These are phyloP conservation scores for Ceratoteleas bidentatus DNA, from an alignment of 1,140 invertebrate genomes.

Conservation along the genomic window DNA sequence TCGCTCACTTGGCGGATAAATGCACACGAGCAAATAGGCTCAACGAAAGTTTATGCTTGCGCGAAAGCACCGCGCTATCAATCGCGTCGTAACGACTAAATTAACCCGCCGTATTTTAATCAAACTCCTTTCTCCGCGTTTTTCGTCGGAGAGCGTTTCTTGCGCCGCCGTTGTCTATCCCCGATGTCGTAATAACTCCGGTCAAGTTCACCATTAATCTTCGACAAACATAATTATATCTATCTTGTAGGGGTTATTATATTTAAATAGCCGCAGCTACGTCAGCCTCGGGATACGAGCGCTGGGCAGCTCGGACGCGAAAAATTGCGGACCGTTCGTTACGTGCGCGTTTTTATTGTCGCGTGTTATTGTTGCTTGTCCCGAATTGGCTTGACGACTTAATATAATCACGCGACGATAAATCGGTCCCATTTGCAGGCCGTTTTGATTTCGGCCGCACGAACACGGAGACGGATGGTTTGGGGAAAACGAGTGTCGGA, in stretches of 20 bases:
- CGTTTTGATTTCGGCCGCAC: slow-evolving; percentile 7
- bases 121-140: slow-evolving; percentile 18
- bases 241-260: slow-evolving; percentile 60
- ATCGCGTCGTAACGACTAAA: slow-evolving; percentile 43
- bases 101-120: slow-evolving; percentile 50
- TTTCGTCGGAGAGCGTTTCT: slow-evolving; percentile 42
- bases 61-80: slow-evolving; percentile 25
- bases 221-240: slow-evolving; percentile 59
- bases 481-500: not conserved
- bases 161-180: slow-evolving; percentile 40
- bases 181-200: slow-evolving; percentile 52
- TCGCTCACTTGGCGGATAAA: slow-evolving; percentile 10
- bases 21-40: slow-evolving; percentile 18
- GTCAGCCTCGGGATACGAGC: slow-evolving; percentile 32
- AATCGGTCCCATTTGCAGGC: slow-evolving; percentile 22
- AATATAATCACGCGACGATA: slow-evolving; percentile 25
- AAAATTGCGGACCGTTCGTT: slow-evolving; percentile 9
- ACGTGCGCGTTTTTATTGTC: slow-evolving; percentile 25
- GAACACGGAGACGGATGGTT: not conserved
- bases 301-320: slow-evolving; percentile 14
- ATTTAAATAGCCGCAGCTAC: slow-evolving; percentile 53
- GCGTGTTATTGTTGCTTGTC: slow-evolving; percentile 37
- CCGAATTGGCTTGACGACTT: slow-evolving; percentile 31
- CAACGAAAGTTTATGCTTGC: slow-evolving; percentile 36
- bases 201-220: slow-evolving; percentile 66